Conservation (phyloP, 1,140 invertebrate species). For the Nixonia krombeini region DNA sequence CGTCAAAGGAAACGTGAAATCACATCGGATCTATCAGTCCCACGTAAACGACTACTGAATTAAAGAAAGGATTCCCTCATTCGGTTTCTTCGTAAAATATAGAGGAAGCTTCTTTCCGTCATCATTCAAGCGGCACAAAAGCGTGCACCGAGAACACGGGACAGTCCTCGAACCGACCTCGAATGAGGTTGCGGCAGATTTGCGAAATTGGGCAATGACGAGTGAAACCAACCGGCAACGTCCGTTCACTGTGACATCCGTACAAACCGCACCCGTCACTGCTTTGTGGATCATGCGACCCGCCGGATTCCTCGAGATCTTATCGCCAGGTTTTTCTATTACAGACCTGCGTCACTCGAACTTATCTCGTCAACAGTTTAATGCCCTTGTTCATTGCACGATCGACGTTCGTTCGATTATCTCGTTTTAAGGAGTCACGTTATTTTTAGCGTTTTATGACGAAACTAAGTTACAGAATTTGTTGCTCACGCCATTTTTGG, state of each 20-base stretch:
- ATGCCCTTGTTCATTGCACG: no score
- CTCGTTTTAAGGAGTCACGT: slow-evolving; percentile 1
- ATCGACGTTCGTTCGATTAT: slow-evolving; percentile 6
- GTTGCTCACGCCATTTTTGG: no score
- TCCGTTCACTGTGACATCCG: slow-evolving; percentile 58
- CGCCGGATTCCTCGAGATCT: slow-evolving; percentile 15
- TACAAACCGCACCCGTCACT: no score
- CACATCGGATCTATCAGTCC: not conserved
- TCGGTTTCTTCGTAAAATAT: no score
- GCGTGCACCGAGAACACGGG: no score
- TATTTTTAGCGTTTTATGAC: not conserved
- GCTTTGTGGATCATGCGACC: slow-evolving; percentile 22
- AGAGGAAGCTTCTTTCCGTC: no score
- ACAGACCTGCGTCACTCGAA: not conserved
- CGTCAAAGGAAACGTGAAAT: not conserved
- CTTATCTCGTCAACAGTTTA: no score
- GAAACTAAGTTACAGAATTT: slow-evolving; percentile 6
- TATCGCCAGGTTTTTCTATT: not conserved
- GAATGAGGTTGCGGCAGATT: slow-evolving; percentile 53
- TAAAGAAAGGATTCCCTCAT: no score
- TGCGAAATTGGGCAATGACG: slow-evolving; percentile 56
- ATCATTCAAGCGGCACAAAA: no score
- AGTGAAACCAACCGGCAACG: slow-evolving; percentile 47
- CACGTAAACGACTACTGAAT: no score
- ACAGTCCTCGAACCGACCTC: slow-evolving; percentile 52